These are phyloP conservation scores for Poeciliopsis paucimaculata DNA, from an alignment of 2,797 vertebrate species.

Conservation along the genomic window DNA sequence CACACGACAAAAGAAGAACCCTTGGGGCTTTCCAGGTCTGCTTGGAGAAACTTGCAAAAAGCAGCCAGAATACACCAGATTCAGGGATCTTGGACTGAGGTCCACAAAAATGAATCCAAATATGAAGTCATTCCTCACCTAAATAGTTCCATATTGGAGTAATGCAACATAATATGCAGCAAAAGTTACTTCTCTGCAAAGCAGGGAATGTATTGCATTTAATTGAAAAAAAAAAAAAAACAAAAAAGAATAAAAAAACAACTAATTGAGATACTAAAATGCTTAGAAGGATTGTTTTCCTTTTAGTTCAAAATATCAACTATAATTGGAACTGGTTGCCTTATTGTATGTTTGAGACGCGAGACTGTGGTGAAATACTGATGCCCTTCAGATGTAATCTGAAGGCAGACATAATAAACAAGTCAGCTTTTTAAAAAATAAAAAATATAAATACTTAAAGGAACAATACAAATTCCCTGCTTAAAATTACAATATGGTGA, in stretches of 20 bases:
- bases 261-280: background rate
- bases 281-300: background rate
- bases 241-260: constrained; percentile 18
- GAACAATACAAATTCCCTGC: background rate
- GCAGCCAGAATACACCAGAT: constrained; percentile 49
- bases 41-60: constrained; percentile 20
- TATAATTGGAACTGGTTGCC: background rate
- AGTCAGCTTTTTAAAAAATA: background rate
- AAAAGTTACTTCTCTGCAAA: constrained; percentile 14
- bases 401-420: background rate
- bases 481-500: background rate
- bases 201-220: background rate
- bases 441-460: background rate
- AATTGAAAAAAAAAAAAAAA: constrained; percentile 16
- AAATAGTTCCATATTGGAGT: constrained; percentile 28
- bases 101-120: constrained; percentile 1
- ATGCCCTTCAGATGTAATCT: background rate
- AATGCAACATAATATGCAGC: background rate
- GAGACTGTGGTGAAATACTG: background rate
- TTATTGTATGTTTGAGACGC: background rate
- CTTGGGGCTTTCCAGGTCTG: constrained; percentile 42
- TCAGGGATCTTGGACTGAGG: constrained; percentile 25
- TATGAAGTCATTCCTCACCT: constrained; percentile 22
- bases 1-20: constrained; percentile 22
- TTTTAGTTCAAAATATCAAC: background rate